These are phyloP conservation scores for Pygoscelis antarcticus DNA, from an alignment of 2,113 vertebrate genomes.

Conservation along the genomic window DNA sequence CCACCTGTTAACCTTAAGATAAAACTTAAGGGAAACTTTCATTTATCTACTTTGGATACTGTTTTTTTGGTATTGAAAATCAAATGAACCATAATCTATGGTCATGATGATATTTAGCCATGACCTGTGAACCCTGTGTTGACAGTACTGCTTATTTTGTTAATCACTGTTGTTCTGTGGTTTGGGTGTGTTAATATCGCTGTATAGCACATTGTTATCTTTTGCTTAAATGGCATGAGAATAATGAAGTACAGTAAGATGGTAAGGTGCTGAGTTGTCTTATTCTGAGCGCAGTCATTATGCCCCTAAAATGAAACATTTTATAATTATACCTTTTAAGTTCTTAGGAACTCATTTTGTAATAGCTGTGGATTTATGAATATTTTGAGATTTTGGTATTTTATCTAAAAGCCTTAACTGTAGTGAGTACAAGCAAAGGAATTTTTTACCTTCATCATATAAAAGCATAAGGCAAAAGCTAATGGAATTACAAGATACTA, in stretches of 20 bases:
- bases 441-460: background rate
- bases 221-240: background rate
- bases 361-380: background rate
- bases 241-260: background rate
- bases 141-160: background rate
- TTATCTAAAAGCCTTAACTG: background rate
- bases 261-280: background rate
- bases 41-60: background rate
- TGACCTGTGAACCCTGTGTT: background rate
- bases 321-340: background rate
- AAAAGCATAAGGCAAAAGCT: background rate
- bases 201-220: background rate
- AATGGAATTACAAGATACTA: background rate
- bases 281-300: background rate
- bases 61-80: background rate
- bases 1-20: background rate
- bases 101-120: background rate
- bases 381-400: background rate
- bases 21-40: background rate
- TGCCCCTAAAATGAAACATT: background rate
- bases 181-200: background rate
- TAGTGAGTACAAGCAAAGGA: background rate
- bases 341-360: background rate
- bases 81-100: background rate
- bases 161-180: fast-evolving